Base-by-base conservation (phyloP, 2,113 vertebrate genomes). In the Corynorhinus townsendii region DNA sequence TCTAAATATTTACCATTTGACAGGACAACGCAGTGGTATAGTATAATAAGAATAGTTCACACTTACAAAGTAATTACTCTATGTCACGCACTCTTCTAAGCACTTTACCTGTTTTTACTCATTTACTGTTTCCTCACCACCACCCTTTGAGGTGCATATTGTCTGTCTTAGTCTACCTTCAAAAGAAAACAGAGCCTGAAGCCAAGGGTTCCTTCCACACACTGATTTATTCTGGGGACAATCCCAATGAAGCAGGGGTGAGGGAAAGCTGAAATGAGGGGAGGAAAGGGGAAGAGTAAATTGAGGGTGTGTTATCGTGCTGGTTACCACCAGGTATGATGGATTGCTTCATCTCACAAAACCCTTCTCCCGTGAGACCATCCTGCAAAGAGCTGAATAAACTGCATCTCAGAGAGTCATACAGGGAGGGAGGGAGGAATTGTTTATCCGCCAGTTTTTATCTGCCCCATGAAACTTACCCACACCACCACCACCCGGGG, bases 1-100 rank as follows among this genome's bases (percentile, higher is more conserved):
- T 95, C 28, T 94, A 89, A 94, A 76, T 83, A 80, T 66, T 86
- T 94, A 59, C 66, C 75, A 54, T 86, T 86, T 96, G 87, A 66
- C n/a, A 43, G 86, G 90, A 35, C 54, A n/a, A 56, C 1, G 35
- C 38, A 40, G 38, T 59, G 59, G 59, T 43, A 33, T 20, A 52
- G 20, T 38, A 7, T 40, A 69, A 90, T 56, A 83, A 52, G 88
- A 93, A 83, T 7, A 35, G 62, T n/a, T 86, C 89, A 68, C 72
- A 54, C 80, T 87, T 76, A 76, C 49, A 54, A 33, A 68, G 30
- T 59, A 84, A 96, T 89, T 56, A 40, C 82, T 89, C 9, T 68
- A 71, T 86, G 45, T 89, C 69, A 91, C 69, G 8, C 64, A 82
- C 49, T 33, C 7, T 92, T 86, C 68, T 91, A 80, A 94, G 59